Base-by-base conservation (phyloP, 2,113 vertebrate genomes). In the Cyrtonyx montezumae region DNA sequence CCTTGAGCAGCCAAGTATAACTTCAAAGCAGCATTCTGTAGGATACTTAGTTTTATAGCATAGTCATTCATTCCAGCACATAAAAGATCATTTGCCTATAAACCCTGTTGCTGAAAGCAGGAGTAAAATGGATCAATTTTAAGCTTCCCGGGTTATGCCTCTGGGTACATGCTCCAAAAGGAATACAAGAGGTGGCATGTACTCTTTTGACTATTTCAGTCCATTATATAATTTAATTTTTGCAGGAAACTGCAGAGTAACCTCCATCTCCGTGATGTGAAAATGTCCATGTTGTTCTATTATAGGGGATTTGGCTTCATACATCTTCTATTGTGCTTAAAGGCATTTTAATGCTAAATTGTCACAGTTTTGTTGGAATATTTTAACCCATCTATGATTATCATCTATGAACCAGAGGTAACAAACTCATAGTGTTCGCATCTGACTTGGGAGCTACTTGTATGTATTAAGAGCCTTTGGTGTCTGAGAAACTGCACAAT, bases 1-100 rank as follows among this genome's bases (percentile, higher is more conserved):
- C 89, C 73, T 97, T 97, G 88, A 26, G 25, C 80, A 96, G 84
- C 59, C 82, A 93, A 83, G 51, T 79, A 79, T 90, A 93, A 96
- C 95, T 97, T 97, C 95, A 97, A 97, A 98, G 96, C 76, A 78
- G 45, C 78, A 67, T 84, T 96, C 90, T 90, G 71, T 88, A 81
- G 85, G 78, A 94, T 92, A 85, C 90, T 95, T 90, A 79, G 56
- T 96, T 97, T 97, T 96, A 97, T 90, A 94, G 74, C 73, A 36
- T 15, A 91, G 71, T 51, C 62, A 90, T 96, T 97, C 84, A 96
- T 95, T 97, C 75, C 45, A 91, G 85, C 61, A 88, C 87, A 94
- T 94, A 93, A 97, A 97, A 94, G 36, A 80, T 59, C 43, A 79
- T 95, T 97, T 95, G 62, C 73, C 93, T 97, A 93, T 92, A 95